These are phyloP conservation scores for Crocidura indochinensis DNA, from an alignment of 2,797 vertebrate genomes.

Conservation along the genomic window DNA sequence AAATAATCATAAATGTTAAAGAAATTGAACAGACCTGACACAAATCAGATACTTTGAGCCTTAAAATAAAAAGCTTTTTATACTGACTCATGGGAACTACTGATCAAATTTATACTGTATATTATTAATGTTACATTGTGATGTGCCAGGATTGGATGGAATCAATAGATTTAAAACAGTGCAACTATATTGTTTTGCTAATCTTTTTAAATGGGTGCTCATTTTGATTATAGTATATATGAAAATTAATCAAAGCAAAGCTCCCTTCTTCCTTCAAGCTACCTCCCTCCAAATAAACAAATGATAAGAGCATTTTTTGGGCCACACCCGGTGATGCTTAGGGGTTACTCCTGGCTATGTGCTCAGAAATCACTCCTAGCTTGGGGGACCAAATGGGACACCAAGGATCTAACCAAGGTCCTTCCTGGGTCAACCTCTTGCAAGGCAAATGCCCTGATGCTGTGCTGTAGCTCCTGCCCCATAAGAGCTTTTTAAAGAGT, in stretches of 20 bases:
- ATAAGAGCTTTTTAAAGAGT: neutral
- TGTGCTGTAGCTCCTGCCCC: no score
- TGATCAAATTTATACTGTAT: neutral
- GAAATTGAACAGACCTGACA: constrained; percentile 1
- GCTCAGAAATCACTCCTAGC: no score
- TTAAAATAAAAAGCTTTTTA: constrained; percentile 7
- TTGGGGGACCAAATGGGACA: no score
- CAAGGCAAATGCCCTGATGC: no score
- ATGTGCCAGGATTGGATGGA: constrained; percentile 52
- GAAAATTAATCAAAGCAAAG: constrained; percentile 35
- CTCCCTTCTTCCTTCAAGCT: fast-evolving
- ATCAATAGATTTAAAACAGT: constrained; percentile 1
- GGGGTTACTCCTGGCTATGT: no score
- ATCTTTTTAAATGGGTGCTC: constrained; percentile 17
- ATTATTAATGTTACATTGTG: constrained; percentile 33
- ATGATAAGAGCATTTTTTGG: neutral
- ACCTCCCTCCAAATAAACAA: neutral
- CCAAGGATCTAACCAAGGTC: no score
- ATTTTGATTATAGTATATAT: neutral
- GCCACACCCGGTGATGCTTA: no score
- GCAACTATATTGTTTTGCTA: constrained; percentile 28
- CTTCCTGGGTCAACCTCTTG: no score
- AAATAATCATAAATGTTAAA: neutral
- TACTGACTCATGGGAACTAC: constrained; percentile 26
- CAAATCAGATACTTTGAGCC: constrained; percentile 31